Evolutionary conservation across 2,888 invertebrate species (phyloP).

Genomic region (Agonum fuliginosum): DNA sequence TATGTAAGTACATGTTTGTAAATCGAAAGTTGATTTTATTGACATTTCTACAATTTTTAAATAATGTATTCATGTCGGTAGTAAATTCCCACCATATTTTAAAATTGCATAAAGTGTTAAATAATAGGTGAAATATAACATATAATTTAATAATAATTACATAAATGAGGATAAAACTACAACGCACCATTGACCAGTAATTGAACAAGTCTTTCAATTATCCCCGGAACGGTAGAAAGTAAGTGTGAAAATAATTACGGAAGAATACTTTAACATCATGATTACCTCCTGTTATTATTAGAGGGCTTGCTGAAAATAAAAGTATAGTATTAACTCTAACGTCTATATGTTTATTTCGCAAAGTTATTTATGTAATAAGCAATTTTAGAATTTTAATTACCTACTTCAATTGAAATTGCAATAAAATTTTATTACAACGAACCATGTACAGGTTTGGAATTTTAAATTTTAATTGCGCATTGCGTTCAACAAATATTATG

Average conservation of each 20-base stretch:
- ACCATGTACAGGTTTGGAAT: neutral
- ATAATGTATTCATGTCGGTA: neutral
- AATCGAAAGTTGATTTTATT: no score
- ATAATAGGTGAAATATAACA: neutral
- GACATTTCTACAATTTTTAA: neutral
- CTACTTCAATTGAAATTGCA: constrained; percentile 4
- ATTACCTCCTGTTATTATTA: neutral
- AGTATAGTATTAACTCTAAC: no score
- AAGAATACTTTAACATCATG: neutral
- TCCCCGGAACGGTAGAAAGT: constrained; percentile 28
- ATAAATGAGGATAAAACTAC: neutral
- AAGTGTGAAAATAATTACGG: constrained; percentile 23
- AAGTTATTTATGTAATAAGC: constrained; percentile 9
- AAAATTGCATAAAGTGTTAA: constrained; percentile 16
- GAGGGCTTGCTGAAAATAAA: neutral
- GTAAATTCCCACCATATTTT: neutral
- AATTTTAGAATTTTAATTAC: constrained; percentile 1
- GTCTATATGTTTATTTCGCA: neutral
- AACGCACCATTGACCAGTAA: constrained; percentile 21
- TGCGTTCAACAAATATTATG: neutral
- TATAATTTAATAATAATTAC: constrained; percentile 30
- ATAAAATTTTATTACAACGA: constrained; percentile 20
- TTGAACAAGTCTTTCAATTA: constrained; percentile 23
- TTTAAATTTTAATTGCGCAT: neutral
- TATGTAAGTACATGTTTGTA: no score